A percentile compares a stretch with the other conserved stretches of the same genome.
These are phyloP conservation scores for Scaptomyza polygonia DNA, from an alignment of 2,888 invertebrate species.

Conservation along the genomic window DNA sequence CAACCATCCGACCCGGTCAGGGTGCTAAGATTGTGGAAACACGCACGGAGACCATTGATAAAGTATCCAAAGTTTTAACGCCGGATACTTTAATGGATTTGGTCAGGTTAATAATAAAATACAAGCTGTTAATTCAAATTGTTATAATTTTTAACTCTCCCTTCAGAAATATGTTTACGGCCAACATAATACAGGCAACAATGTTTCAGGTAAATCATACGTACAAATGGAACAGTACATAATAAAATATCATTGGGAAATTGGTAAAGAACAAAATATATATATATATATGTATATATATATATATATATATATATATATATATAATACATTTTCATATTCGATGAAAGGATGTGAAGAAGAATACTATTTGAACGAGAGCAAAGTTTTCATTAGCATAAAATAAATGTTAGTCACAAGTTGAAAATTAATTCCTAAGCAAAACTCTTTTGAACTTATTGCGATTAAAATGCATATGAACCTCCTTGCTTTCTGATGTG, in stretches of 20 bases:
- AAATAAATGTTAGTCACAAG: no score
- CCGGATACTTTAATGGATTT: constrained; percentile 96
- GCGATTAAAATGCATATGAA: background rate
- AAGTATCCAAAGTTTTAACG: constrained; percentile 89
- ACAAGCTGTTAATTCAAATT: background rate
- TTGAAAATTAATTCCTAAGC: no score
- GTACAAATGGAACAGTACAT: background rate
- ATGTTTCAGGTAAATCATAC: constrained; percentile 88
- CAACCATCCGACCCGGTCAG: constrained; percentile 93
- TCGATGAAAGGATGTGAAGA: no score
- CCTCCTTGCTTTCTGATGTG: background rate
- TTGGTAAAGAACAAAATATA: no score
- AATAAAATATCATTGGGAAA: background rate
- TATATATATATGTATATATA: no score
- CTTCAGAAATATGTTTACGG: constrained; percentile 94
- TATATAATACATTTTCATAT: no score
- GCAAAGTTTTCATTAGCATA: no score
- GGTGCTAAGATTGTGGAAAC: constrained; percentile 85
- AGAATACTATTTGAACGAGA: no score
- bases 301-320: no score
- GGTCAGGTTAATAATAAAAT: constrained; percentile 87
- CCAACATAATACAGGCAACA: constrained; percentile 94
- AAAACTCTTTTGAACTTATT: no score
- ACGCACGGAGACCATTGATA: constrained; percentile 84
- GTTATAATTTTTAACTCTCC: background rate